These are phyloP conservation scores for Plecotus auritus DNA, from an alignment of 2,113 vertebrate species.

Conservation along the genomic window DNA sequence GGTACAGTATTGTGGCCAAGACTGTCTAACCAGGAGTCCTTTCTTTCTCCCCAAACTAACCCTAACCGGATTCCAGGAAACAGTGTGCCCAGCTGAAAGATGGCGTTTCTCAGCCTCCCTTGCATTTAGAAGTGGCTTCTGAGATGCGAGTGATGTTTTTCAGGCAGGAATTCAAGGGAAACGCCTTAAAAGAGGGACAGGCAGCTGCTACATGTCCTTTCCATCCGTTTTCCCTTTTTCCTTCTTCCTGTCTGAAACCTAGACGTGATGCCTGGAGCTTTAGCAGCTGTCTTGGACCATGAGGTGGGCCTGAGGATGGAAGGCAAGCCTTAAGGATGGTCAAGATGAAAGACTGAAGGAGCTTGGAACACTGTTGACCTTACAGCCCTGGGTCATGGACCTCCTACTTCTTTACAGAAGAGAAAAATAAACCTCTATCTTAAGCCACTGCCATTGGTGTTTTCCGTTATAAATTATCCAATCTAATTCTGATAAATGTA, in stretches of 20 bases:
- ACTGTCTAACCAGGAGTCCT: neutral
- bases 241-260: neutral
- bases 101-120: neutral
- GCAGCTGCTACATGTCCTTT: neutral
- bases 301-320: neutral
- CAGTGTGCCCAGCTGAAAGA: neutral
- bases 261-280: neutral
- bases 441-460: neutral
- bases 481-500: neutral
- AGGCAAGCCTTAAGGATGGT: neutral
- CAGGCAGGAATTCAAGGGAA: neutral
- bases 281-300: neutral
- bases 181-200: neutral
- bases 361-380: neutral
- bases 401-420: neutral
- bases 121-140: neutral
- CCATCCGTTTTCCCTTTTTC: neutral
- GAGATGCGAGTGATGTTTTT: neutral
- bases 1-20: neutral
- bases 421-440: neutral
- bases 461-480: neutral
- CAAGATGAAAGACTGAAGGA: neutral
- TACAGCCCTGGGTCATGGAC: neutral
- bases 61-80: neutral
- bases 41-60: neutral